A percentile compares a stretch with the other conserved stretches of the same genome.
Conservation (phyloP, 64 coral and sea anemone species). For the Acropora tenuis region DNA sequence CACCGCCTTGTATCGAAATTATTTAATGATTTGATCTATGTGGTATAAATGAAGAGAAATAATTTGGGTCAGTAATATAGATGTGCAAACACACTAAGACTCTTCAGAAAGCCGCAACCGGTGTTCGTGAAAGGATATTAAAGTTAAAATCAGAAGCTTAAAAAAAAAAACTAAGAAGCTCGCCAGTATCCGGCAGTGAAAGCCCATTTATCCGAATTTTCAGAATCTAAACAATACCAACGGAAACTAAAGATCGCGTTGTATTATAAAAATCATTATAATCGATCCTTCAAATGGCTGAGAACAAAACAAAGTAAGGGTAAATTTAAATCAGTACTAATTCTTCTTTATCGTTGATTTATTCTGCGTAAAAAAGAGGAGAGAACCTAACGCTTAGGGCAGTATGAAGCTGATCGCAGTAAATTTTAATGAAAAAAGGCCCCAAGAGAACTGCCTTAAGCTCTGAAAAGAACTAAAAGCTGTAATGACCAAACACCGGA, state of each 20-base stretch:
- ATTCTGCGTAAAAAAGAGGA: neutral
- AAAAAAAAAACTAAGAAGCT: neutral
- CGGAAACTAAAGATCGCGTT: neutral
- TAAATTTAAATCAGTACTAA: neutral
- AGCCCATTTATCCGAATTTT: constrained; percentile 1
- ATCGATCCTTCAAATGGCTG: too few relatives aligned
- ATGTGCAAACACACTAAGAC: too few relatives aligned
- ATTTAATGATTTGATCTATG: too few relatives aligned
- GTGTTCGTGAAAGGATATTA: neutral
- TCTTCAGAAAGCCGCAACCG: too few relatives aligned
- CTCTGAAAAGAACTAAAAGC: neutral
- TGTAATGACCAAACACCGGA: constrained; percentile 26
- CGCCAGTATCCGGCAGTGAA: constrained; percentile 24
- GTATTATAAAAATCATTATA: neutral
- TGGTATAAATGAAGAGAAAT: too few relatives aligned
- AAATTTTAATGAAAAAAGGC: neutral
- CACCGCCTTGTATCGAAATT: too few relatives aligned
- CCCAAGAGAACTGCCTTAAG: neutral
- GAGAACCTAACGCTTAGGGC: too few relatives aligned
- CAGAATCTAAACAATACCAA: neutral
- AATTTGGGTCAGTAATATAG: too few relatives aligned
- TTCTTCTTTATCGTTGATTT: neutral
- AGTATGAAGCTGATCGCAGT: neutral
- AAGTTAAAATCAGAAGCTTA: constrained; percentile 1
- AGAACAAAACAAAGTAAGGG: neutral